A percentile compares a stretch with the other conserved stretches of the same genome.
These are phyloP conservation scores for Scortum barcoo DNA, from an alignment of 2,113 vertebrate genomes.

Conservation along the genomic window DNA sequence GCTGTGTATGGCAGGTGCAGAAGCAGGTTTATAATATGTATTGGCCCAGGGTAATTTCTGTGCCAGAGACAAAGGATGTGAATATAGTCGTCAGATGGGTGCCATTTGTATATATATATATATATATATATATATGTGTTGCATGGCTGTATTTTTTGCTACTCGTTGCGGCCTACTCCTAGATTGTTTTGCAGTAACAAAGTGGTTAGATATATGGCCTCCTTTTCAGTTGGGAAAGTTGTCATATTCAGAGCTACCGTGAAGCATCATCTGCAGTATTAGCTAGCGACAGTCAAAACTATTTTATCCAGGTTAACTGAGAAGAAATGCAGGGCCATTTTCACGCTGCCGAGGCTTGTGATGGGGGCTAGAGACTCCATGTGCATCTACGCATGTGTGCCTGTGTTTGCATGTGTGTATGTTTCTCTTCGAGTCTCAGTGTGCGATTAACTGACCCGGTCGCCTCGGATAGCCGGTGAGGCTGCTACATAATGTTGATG, in stretches of 20 bases:
- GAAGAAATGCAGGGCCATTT: slow-evolving; percentile 19
- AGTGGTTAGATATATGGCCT: slow-evolving; percentile 9
- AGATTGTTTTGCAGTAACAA: slow-evolving; percentile 29
- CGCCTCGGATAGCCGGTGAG: slow-evolving; percentile 51
- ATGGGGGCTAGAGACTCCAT: neutral
- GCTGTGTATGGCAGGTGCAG: slow-evolving; percentile 47
- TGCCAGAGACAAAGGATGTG: slow-evolving; percentile 57
- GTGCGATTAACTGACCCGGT: slow-evolving; percentile 49
- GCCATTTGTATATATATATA: slow-evolving; percentile 39
- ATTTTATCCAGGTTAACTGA: slow-evolving; percentile 17
- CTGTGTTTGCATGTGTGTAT: slow-evolving; percentile 41
- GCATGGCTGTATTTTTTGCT: slow-evolving; percentile 32
- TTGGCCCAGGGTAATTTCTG: slow-evolving; percentile 38
- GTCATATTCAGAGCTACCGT: neutral
- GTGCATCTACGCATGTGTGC: slow-evolving; percentile 30
- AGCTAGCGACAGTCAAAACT: slow-evolving; percentile 19
- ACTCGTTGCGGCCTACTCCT: slow-evolving; percentile 6
- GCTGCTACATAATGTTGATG: slow-evolving; percentile 71
- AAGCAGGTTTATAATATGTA: slow-evolving; percentile 56
- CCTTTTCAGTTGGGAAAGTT: slow-evolving; percentile 11
- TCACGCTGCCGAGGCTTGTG: slow-evolving; percentile 6
- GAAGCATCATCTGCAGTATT: slow-evolving; percentile 30
- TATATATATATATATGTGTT: slow-evolving; percentile 40
- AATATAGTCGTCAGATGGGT: slow-evolving; percentile 39
- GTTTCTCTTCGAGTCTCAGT: slow-evolving; percentile 36